A percentile compares a stretch with the other conserved stretches of the same genome.
These are phyloP conservation scores for Cyanistes caeruleus DNA, from an alignment of 2,113 vertebrate genomes.

Conservation along the genomic window DNA sequence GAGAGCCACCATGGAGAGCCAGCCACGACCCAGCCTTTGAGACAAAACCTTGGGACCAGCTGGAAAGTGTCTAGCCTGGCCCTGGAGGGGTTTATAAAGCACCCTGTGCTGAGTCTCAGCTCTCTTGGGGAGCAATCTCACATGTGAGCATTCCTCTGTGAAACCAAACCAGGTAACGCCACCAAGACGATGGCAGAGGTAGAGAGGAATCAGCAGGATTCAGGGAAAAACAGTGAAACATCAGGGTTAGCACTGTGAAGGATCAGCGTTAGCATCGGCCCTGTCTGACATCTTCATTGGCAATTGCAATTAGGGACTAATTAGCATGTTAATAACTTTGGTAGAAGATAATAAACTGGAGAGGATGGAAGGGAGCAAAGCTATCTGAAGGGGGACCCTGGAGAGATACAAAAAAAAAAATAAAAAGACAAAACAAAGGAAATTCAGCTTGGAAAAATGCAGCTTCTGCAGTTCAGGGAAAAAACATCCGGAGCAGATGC, in stretches of 20 bases:
- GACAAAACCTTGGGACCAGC: not conserved
- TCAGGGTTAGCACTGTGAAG: not conserved
- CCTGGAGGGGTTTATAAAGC: not conserved
- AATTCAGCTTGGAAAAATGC: not conserved
- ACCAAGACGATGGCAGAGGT: not conserved
- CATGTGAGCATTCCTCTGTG: accelerated
- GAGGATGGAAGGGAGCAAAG: not conserved
- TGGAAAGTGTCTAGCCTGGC: not conserved
- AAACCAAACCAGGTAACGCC: not conserved
- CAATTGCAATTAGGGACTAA: constrained; percentile 1
- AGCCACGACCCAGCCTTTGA: not conserved
- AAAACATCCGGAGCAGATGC: constrained; percentile 20
- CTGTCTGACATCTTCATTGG: constrained; percentile 39
- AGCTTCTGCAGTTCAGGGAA: not conserved
- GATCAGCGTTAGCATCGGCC: not conserved
- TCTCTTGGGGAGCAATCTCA: not conserved
- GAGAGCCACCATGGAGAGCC: not conserved
- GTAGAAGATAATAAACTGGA: constrained; percentile 9
- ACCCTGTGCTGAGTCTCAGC: accelerated
- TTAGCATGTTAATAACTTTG: constrained; percentile 38
- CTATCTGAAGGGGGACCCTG: not conserved
- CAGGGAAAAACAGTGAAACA: not conserved
- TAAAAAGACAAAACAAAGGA: not conserved
- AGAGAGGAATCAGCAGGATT: not conserved
- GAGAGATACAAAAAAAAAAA: not conserved